Evolutionary conservation across 37 sponge, comb jelly and placozoan species (phyloP).

Genomic region (Theonella swinhoei): DNA sequence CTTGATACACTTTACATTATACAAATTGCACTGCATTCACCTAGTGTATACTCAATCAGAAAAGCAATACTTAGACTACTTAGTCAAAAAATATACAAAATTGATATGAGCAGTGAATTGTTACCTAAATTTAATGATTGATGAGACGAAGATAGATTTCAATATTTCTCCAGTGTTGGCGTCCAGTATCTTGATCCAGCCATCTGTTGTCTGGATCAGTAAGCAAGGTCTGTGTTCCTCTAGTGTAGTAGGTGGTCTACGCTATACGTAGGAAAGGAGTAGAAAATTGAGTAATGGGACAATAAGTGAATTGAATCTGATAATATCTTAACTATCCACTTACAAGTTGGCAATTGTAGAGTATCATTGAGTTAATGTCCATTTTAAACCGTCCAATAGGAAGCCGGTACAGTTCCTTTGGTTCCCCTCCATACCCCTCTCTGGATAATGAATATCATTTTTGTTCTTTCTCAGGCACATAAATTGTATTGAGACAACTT

Average conservation of each 20-base stretch:
- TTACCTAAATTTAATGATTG: conserved; percentile 43
- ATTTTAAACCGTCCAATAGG: not conserved
- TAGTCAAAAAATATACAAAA: too few relatives aligned
- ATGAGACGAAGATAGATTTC: conserved; percentile 53
- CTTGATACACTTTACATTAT: too few relatives aligned
- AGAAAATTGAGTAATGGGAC: not conserved
- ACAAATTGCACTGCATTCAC: too few relatives aligned
- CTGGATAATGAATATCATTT: conserved; percentile 10
- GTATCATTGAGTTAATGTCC: conserved; percentile 32
- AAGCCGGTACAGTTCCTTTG: conserved; percentile 38
- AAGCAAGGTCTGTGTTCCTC: conserved; percentile 59
- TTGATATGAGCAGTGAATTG: too few relatives aligned
- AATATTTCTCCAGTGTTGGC: conserved; percentile 61
- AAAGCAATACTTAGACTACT: too few relatives aligned
- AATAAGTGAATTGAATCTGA: not conserved
- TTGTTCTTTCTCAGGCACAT: too few relatives aligned
- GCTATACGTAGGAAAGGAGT: conserved; percentile 14
- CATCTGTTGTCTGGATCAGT: conserved; percentile 62
- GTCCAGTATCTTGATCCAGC: conserved; percentile 63
- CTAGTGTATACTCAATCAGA: too few relatives aligned
- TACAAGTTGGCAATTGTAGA: conserved; percentile 52
- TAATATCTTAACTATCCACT: too few relatives aligned
- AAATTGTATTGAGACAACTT: too few relatives aligned
- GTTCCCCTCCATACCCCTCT: conserved; percentile 46
- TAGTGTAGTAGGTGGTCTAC: not conserved